These are phyloP conservation scores for Nymphalis polychloros DNA, from an alignment of 2,888 invertebrate species.

Conservation along the genomic window DNA sequence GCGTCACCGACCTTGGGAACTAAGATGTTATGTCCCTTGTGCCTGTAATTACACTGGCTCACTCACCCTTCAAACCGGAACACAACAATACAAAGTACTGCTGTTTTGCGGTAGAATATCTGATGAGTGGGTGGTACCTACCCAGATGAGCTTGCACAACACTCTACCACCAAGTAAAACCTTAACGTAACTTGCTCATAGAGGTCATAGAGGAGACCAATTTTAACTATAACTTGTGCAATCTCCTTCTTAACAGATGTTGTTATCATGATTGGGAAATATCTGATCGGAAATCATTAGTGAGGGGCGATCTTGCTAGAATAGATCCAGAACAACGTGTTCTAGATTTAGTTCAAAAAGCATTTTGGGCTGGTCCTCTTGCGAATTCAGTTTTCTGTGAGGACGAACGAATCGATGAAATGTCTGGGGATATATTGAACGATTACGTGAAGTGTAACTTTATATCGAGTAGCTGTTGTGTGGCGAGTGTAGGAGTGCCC, in stretches of 20 bases:
- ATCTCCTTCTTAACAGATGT: constrained; percentile 47
- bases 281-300: constrained; percentile 50
- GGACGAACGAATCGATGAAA: constrained; percentile 50
- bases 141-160: too few relatives aligned
- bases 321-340: constrained; percentile 54
- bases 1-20: too few relatives aligned
- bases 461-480: constrained; percentile 52
- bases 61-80: too few relatives aligned
- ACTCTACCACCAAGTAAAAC: too few relatives aligned
- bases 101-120: too few relatives aligned
- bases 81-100: too few relatives aligned
- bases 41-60: too few relatives aligned
- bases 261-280: constrained; percentile 61
- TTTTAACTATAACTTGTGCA: neutral
- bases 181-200: too few relatives aligned
- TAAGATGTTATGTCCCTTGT: too few relatives aligned
- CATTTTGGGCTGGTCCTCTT: constrained; percentile 62
- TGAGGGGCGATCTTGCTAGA: constrained; percentile 55
- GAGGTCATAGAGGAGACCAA: too few relatives aligned
- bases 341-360: constrained; percentile 63
- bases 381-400: constrained; percentile 64
- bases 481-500: constrained; percentile 61
- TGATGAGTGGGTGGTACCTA: too few relatives aligned
- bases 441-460: constrained; percentile 50
- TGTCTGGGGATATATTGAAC: constrained; percentile 47